These are phyloP conservation scores for Sphaeridia pumilis DNA, from an alignment of 2,888 invertebrate species.

Conservation along the genomic window DNA sequence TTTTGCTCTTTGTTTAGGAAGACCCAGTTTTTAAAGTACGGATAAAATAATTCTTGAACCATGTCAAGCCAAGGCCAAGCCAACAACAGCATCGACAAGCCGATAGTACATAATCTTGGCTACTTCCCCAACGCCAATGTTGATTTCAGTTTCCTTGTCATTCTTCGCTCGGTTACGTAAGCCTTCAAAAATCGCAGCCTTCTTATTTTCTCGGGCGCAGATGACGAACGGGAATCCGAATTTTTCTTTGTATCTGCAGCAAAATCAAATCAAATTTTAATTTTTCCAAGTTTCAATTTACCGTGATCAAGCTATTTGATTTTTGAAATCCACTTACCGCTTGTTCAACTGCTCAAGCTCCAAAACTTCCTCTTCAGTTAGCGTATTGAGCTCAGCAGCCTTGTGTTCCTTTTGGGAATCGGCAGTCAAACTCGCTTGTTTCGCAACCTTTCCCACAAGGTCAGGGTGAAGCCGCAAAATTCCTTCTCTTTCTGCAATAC, in stretches of 20 bases:
- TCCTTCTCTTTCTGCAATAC: slow-evolving; percentile 33
- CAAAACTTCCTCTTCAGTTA: slow-evolving; percentile 47
- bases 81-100: slow-evolving; percentile 45
- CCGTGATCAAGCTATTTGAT: neutral
- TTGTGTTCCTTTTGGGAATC: slow-evolving; percentile 51
- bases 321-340: slow-evolving; percentile 38
- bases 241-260: slow-evolving; percentile 50
- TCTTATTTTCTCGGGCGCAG: slow-evolving; percentile 53
- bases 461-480: slow-evolving; percentile 52
- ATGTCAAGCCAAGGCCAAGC: too few relatives aligned
- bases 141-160: slow-evolving; percentile 46
- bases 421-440: slow-evolving; percentile 46
- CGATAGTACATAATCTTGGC: slow-evolving; percentile 55
- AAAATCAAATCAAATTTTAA: neutral
- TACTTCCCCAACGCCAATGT: slow-evolving; percentile 51
- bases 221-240: slow-evolving; percentile 59
- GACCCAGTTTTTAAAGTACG: too few relatives aligned
- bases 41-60: too few relatives aligned
- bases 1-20: too few relatives aligned
- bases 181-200: slow-evolving; percentile 48
- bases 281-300: neutral
- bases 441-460: slow-evolving; percentile 46
- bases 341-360: slow-evolving; percentile 44
- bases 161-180: slow-evolving; percentile 48
- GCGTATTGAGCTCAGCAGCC: slow-evolving; percentile 46